Conservation (phyloP, 1,140 invertebrate genomes). For the Nebria ingens region DNA sequence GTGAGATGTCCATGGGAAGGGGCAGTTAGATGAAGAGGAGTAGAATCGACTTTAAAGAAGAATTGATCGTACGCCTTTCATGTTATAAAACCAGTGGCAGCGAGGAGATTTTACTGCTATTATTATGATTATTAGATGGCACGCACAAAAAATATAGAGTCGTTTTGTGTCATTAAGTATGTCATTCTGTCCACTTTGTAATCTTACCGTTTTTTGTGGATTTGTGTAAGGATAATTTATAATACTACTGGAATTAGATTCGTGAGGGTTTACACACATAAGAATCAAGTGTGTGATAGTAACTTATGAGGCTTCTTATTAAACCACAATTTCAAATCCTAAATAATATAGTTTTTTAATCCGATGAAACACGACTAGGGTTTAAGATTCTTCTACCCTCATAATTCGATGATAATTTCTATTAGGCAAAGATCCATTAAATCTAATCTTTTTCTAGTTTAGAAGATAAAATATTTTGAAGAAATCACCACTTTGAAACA, state of each 20-base stretch:
- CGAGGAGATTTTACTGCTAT: not conserved
- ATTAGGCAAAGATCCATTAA: not conserved
- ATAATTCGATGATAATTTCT: not conserved
- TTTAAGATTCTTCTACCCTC: not conserved
- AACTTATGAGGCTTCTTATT: too few species aligned
- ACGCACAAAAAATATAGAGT: conserved; percentile 5
- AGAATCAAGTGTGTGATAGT: not conserved
- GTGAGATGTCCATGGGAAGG: not conserved
- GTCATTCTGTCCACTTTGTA: not conserved
- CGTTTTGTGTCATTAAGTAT: conserved; percentile 3
- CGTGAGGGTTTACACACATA: not conserved
- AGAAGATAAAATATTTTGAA: too few species aligned
- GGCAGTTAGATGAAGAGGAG: too few species aligned
- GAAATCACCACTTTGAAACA: too few species aligned
- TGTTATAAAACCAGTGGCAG: not conserved
- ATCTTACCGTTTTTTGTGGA: not conserved
- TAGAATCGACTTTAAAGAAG: not conserved
- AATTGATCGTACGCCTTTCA: not conserved
- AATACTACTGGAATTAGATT: not conserved
- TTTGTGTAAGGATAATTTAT: not conserved
- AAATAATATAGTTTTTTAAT: not conserved
- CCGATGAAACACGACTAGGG: not conserved
- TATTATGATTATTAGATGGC: not conserved
- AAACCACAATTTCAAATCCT: not conserved
- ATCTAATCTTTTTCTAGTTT: not conserved